Base-by-base conservation (phyloP, 2,888 invertebrate genomes). In the Clanis bilineata region DNA sequence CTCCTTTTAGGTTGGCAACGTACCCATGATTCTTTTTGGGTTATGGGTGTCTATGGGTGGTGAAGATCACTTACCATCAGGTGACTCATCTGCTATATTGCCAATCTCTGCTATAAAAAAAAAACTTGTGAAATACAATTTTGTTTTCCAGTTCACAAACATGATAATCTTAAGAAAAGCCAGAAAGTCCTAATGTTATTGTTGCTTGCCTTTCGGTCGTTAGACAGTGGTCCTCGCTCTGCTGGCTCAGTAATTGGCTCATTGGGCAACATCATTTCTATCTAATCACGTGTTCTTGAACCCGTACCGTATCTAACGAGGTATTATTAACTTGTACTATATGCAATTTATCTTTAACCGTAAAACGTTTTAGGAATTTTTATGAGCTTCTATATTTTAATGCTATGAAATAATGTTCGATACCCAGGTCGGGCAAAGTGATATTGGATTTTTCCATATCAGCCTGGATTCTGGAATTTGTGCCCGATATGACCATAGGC, bases 251-350 rank as follows among this genome's bases (percentile, higher is more conserved):
- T 79, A 78, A 80, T 79, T 80, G 76, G 73, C 75, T 73, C 71
- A 74, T 75, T 73, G 74, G 70, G 69, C 67, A 71, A 72, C 71
- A 64, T 71, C 73, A 70, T 77, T 77, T 76, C 74, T 73, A 73
- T 69, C 67, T 79, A 74, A 78, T 77, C 77, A 28, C 51, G 64
- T 68, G 66, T 69, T 71, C 67, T 70, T 69, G 71, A 71, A 72
- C 66, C 69, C 61, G 63, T 68, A 68, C 60, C 62, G 63, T 45
- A 60, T 67, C 62, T 18, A 32, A 23, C 12, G 12, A 36, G 36
- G 36, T 3, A 36, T 36, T 36, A 12, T 36, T 36, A 36, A 12
- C 10, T 10, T 36, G 10, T 36, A 36, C 36, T 36, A 12, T 36
- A 36, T 32, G 32, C 32, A 32, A 12, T 36, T 36, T 36, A 36